Evolutionary conservation across 2,113 vertebrate genomes (phyloP).

Genomic region (Dolichotis patagonum): DNA sequence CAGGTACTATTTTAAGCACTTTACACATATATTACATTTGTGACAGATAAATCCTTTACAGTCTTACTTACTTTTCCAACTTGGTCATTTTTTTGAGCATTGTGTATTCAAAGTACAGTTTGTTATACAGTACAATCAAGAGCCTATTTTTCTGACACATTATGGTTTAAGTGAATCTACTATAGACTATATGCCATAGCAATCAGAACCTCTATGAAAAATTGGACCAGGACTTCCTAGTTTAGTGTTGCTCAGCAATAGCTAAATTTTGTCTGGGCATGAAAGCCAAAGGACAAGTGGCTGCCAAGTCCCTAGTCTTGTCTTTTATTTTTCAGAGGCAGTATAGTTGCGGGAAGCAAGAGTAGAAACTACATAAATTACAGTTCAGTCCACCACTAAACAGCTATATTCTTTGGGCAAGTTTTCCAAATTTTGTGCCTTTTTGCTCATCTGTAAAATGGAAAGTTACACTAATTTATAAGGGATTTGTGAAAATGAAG

Average conservation of each 20-base stretch:
- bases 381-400: background rate
- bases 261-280: background rate
- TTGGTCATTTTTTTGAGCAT: conserved; percentile 19
- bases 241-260: background rate
- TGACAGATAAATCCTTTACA: background rate
- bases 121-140: background rate
- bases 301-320: background rate
- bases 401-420: background rate
- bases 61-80: conserved; percentile 12
- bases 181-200: background rate
- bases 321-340: background rate
- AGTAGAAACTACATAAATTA: background rate
- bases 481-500: conserved; percentile 9
- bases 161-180: background rate
- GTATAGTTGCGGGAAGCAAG: background rate
- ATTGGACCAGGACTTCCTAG: background rate
- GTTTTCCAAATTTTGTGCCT: conserved; percentile 15
- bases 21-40: background rate
- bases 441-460: background rate
- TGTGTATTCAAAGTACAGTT: background rate
- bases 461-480: background rate
- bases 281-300: background rate
- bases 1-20: background rate
- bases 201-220: background rate
- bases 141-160: conserved; percentile 19